Conservation (phyloP, 2,888 invertebrate genomes). For the Chaitophorus viminalis region DNA sequence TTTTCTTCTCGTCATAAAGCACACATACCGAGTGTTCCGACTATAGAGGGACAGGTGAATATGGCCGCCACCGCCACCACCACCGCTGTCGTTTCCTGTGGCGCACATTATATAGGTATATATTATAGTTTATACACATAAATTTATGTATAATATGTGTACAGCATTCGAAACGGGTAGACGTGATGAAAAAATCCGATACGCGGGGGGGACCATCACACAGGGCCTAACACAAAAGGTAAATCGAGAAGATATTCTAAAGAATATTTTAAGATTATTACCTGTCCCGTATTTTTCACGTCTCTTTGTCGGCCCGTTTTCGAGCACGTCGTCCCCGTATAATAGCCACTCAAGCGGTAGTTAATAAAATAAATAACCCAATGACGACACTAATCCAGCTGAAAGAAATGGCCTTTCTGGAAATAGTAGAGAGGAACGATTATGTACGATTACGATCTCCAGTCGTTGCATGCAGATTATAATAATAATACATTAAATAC, state of each 20-base stretch:
- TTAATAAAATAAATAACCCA: slow-evolving; percentile 58
- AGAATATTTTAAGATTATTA: slow-evolving; percentile 58
- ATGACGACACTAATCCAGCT: slow-evolving; percentile 55
- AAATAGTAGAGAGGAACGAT: slow-evolving; percentile 20
- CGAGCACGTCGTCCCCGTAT: slow-evolving; percentile 26
- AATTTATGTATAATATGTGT: not conserved
- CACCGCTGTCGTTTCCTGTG: slow-evolving; percentile 34
- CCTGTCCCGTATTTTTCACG: slow-evolving; percentile 22
- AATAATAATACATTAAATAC: slow-evolving; percentile 29
- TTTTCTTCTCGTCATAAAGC: slow-evolving; percentile 25
- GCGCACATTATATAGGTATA: not conserved
- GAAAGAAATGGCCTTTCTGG: slow-evolving; percentile 48
- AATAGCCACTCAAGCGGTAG: slow-evolving; percentile 10
- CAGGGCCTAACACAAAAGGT: slow-evolving; percentile 37
- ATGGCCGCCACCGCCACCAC: not conserved
- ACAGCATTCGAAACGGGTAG: slow-evolving; percentile 12
- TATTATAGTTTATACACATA: not conserved
- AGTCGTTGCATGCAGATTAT: slow-evolving; percentile 36
- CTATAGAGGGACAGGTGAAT: slow-evolving; percentile 40
- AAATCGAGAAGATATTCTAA: slow-evolving; percentile 34
- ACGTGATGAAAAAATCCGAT: slow-evolving; percentile 38
- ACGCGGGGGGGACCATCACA: slow-evolving; percentile 20
- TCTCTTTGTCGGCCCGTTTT: slow-evolving; percentile 55
- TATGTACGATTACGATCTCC: slow-evolving; percentile 47
- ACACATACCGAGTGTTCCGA: not conserved